Base-by-base conservation (phyloP, 2,113 vertebrate species). In the Bubo bubo region DNA sequence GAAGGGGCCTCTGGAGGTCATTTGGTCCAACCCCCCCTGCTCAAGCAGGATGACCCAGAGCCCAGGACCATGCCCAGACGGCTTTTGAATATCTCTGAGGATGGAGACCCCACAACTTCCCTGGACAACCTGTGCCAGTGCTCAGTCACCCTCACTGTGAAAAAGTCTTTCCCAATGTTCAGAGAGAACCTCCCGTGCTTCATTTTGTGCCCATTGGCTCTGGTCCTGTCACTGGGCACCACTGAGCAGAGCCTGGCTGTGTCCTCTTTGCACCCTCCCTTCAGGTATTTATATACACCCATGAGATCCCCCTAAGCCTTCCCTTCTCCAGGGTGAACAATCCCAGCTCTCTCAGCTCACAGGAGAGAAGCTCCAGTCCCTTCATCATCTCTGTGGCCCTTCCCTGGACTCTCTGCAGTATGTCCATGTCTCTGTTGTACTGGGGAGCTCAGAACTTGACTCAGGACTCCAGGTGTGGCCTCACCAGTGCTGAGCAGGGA, bases 41-140 rank as follows among this genome's bases (percentile, higher is more conserved):
- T 81, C 28, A 55, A 52, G 27, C 24, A 64, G 68, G 53, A 5
- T 1, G 20, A 55, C 10, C 26, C 11, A 58, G 34, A 45, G 20
- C 27, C 27, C 8, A 18, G 39, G 16, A 55, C n/a, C 13, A 4
- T 37, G 49, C 19, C 0, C 4, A 63, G 52, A 27, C 0, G 1
- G 8, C 34, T 76, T 62, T 9, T n/a, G 30, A 70, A 4, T 26
- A 66, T 71, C 41, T 39, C 20, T 15, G 47, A 49, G 56, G 28
- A 52, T 32, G 32, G n/a, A 95, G 23, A 30, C 3, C 43, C 17
- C 8, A 63, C 68, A 21, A 6, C 22, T 9, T 62, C 10, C 4
- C 73, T 49, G 47, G 10, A 32, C 9, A 88, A 16, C 18, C 32
- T 50, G 37, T 21, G 18, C 34, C 14, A 8, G 58, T 14, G 35